Conservation (phyloP, 2,113 vertebrate genomes). For the Sturnus vulgaris region DNA sequence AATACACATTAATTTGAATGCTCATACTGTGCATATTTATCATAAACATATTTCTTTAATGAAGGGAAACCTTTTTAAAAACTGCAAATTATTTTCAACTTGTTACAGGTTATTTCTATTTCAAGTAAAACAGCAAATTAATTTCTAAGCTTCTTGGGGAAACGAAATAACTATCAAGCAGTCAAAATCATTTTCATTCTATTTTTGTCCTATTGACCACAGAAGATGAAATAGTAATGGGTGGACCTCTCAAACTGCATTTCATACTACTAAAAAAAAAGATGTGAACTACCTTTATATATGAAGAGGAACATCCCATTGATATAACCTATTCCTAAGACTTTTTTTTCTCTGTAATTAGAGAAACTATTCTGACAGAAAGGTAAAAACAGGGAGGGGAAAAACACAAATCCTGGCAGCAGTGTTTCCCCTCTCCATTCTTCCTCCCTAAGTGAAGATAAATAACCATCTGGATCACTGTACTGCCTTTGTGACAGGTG, state of each 20-base stretch:
- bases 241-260: not conserved
- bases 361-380: conserved; percentile 5
- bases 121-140: not conserved
- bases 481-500: conserved; percentile 57
- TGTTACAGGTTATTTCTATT: not conserved
- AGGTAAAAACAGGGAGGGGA: not conserved
- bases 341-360: not conserved
- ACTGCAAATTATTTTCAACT: not conserved
- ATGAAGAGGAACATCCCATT: not conserved
- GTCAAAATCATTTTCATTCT: not conserved
- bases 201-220: not conserved
- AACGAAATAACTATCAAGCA: not conserved
- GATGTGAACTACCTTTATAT: not conserved
- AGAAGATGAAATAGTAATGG: not conserved
- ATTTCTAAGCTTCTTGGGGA: not conserved
- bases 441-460: conserved; percentile 35
- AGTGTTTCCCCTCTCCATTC: conserved; percentile 30
- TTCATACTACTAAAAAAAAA: not conserved
- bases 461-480: conserved; percentile 55
- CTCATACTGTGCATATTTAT: not conserved
- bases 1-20: not conserved
- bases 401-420: not conserved
- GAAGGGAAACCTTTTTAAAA: not conserved
- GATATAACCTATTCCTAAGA: not conserved
- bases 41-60: not conserved